Base-by-base conservation (phyloP, 2,888 invertebrate genomes). In the Caenorhabditis imperialis region DNA sequence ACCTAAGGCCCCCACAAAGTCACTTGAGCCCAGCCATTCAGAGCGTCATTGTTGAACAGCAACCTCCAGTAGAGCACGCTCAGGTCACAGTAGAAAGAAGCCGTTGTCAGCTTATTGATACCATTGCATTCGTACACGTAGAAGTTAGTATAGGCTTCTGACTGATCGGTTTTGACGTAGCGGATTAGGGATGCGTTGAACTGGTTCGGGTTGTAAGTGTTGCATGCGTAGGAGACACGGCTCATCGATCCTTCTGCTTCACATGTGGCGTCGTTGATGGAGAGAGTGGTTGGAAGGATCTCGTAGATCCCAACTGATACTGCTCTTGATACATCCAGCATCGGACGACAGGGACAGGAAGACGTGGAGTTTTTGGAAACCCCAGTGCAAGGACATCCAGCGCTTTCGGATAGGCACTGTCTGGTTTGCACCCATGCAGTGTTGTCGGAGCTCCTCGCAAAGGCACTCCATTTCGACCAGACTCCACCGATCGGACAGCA, bases 401-500 rank as follows among this genome's bases (percentile, higher is more conserved):
- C n/a, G n/a, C n/a, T n/a, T n/a, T n/a, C n/a, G n/a, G n/a, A n/a
- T n/a, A n/a, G n/a, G n/a, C n/a, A n/a, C n/a, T n/a, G n/a, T n/a
- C n/a, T n/a, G n/a, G n/a, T n/a, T n/a, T n/a, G n/a, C n/a, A n/a
- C n/a, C n/a, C n/a, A n/a, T n/a, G n/a, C n/a, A n/a, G n/a, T n/a
- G n/a, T n/a, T n/a, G n/a, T n/a, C n/a, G n/a, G n/a, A n/a, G n/a
- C n/a, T n/a, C n/a, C n/a, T n/a, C n/a, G n/a, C 40, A 23, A 51
- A 61, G 3, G 7, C 6, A 20, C 23, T 25, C 45, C 45, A 58
- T 1, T 35, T 10, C 3, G 47, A 35, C 20, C 42, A 37, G 5
- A 58, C 22, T 23, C 58, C 58, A n/a, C 30, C 30, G 22, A 27
- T 27, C n/a, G 58, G 48, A 37, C 57, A 45, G 35, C 48, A 48